A percentile compares a stretch with the other conserved stretches of the same genome.
These are phyloP conservation scores for Radopholus similis DNA, from an alignment of 1,140 invertebrate genomes.

Conservation along the genomic window DNA sequence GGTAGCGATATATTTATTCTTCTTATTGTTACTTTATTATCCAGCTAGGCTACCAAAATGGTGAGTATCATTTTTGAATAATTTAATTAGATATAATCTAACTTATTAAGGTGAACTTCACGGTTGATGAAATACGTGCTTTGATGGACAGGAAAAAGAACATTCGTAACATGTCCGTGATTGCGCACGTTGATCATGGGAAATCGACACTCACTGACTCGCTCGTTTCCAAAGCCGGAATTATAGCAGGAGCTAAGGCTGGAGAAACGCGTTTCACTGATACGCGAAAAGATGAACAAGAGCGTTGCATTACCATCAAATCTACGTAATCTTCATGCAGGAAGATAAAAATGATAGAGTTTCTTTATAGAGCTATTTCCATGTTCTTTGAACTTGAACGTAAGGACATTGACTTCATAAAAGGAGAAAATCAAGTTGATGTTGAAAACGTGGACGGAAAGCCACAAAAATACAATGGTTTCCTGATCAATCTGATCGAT, in stretches of 20 bases:
- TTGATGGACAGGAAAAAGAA: constrained; percentile 99
- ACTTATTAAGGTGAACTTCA: constrained; percentile 88
- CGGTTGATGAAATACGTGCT: constrained; percentile 95
- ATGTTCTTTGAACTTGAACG: constrained; percentile 93
- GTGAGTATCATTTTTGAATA: background rate
- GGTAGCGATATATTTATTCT: too few relatives aligned
- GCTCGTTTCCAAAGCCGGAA: constrained; percentile 97
- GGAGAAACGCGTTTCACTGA: constrained; percentile 98
- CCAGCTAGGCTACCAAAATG: constrained; percentile 1
- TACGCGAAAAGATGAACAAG: constrained; percentile 98
- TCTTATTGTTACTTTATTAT: background rate
- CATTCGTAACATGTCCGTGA: constrained; percentile 99
- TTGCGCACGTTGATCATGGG: constrained; percentile 99
- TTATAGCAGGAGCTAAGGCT: constrained; percentile 94
- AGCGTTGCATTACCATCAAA: constrained; percentile 99
- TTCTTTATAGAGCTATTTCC: constrained; percentile 78
- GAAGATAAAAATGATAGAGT: too few relatives aligned
- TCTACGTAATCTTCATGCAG: too few relatives aligned
- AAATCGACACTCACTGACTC: constrained; percentile 99
- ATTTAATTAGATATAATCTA: background rate
- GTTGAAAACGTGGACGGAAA: constrained; percentile 73
- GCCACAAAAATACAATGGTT: constrained; percentile 78
- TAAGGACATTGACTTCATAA: constrained; percentile 69
- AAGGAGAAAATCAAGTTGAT: constrained; percentile 67
- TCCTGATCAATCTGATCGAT: constrained; percentile 98